These are phyloP conservation scores for Ancistrus triradiatus DNA, from an alignment of 2,113 vertebrate genomes.

Conservation along the genomic window DNA sequence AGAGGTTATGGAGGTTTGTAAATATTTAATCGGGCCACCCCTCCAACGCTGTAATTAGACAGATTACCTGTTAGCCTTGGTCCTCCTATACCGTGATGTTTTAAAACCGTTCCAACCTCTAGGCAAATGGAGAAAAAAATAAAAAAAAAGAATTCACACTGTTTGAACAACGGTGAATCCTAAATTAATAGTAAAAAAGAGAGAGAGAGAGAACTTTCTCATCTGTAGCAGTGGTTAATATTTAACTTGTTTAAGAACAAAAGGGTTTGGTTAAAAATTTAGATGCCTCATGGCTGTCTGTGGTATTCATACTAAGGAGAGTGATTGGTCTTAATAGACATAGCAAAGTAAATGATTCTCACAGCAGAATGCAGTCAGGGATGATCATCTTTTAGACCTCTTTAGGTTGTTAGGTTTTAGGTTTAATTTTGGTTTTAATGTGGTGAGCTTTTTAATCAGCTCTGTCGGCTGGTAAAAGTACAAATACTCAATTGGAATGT, in stretches of 20 bases:
- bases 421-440: background rate
- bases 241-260: conserved; percentile 79
- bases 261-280: conserved; percentile 80
- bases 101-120: conserved; percentile 82
- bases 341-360: conserved; percentile 22
- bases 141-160: conserved; percentile 87
- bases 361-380: background rate
- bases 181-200: conserved; percentile 68
- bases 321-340: conserved; percentile 39
- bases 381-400: background rate
- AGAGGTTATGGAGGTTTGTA: conserved; percentile 86
- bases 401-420: background rate
- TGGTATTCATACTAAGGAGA: conserved; percentile 62
- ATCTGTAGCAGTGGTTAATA: conserved; percentile 72
- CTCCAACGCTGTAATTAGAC: conserved; percentile 92
- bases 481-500: too few species aligned
- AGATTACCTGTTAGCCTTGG: conserved; percentile 96
- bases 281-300: conserved; percentile 61
- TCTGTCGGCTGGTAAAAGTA: too few species aligned
- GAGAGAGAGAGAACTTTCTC: conserved; percentile 54
- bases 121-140: conserved; percentile 90
- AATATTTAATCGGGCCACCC: conserved; percentile 89
- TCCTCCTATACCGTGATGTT: conserved; percentile 78
- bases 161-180: conserved; percentile 73
- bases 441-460: too few species aligned